These are phyloP conservation scores for Drosophila multiciliata DNA, from an alignment of 2,888 invertebrate genomes.

Conservation along the genomic window DNA sequence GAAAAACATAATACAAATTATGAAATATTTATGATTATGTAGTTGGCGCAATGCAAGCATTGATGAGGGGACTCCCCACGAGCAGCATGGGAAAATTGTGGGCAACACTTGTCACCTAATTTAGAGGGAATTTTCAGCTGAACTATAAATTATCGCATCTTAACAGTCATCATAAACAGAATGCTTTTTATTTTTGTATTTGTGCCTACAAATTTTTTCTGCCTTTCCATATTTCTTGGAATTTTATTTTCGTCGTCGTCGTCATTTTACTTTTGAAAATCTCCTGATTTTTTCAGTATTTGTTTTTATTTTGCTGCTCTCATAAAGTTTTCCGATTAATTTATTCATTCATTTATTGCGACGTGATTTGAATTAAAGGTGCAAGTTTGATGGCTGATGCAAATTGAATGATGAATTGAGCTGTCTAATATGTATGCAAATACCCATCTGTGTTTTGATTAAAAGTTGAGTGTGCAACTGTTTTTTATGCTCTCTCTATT, in stretches of 20 bases:
- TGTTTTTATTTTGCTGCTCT: slow-evolving; percentile 14
- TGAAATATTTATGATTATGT: slow-evolving; percentile 72
- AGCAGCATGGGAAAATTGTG: slow-evolving; percentile 41
- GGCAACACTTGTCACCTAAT: slow-evolving; percentile 36
- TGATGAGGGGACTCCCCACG: neutral
- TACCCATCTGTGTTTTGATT: slow-evolving; percentile 19
- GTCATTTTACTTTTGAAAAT: slow-evolving; percentile 4
- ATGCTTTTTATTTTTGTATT: neutral
- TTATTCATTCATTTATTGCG: slow-evolving; percentile 44
- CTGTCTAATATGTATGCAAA: slow-evolving; percentile 11
- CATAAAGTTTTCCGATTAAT: slow-evolving; percentile 28
- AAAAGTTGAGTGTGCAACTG: slow-evolving; percentile 20
- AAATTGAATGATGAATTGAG: neutral
- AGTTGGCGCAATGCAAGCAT: slow-evolving; percentile 34
- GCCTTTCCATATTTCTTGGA: slow-evolving; percentile 17
- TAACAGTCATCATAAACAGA: slow-evolving; percentile 57
- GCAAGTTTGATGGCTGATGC: slow-evolving; percentile 10
- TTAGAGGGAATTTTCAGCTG: slow-evolving; percentile 21
- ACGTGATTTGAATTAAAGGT: slow-evolving; percentile 61
- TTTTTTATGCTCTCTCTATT: slow-evolving; percentile 22
- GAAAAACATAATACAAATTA: slow-evolving; percentile 40
- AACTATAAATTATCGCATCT: slow-evolving; percentile 62
- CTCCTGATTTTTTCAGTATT: slow-evolving; percentile 14
- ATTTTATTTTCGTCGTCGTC: slow-evolving; percentile 23
- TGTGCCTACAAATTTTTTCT: slow-evolving; percentile 4